A percentile compares a stretch with the other conserved stretches of the same genome.
phyloP scores from a whole-genome alignment of 2,888 invertebrate genomes.

The Leptinotarsa peninsularis region DNA sequence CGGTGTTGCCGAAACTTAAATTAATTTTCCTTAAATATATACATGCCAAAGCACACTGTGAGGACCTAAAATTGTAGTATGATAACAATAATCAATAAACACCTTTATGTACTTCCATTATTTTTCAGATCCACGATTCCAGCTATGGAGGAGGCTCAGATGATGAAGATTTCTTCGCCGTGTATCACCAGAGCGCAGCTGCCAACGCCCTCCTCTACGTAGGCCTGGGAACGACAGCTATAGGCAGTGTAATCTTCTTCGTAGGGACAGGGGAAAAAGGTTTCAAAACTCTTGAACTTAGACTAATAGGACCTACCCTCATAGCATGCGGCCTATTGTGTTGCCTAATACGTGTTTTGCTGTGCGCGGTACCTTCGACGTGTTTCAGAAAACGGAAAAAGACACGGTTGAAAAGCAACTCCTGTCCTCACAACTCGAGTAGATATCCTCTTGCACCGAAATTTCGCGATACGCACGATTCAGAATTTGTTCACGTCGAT shows the following conservation, averaged over 20 bases:
- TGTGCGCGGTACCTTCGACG: constrained; percentile 86
- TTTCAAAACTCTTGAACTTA: constrained; percentile 87
- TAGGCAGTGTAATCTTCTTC: constrained; percentile 89
- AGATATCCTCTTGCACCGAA: constrained; percentile 68
- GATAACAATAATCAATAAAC: no score
- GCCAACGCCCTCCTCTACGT: constrained; percentile 88
- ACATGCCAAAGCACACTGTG: neutral
- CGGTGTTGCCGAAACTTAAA: no score
- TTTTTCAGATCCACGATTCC: constrained; percentile 84
- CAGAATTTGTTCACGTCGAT: constrained; percentile 59
- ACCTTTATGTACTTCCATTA: neutral
- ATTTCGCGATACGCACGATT: constrained; percentile 57
- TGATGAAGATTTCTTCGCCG: constrained; percentile 77
- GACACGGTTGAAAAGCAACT: constrained; percentile 69
- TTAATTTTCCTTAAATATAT: no score
- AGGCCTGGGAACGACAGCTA: constrained; percentile 84
- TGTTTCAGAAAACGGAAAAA: constrained; percentile 76
- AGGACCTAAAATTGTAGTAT: neutral
- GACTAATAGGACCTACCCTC: constrained; percentile 85
- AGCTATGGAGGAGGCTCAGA: constrained; percentile 77
- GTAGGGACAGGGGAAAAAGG: constrained; percentile 91
- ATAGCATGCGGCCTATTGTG: constrained; percentile 81
- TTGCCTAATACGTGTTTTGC: constrained; percentile 84
- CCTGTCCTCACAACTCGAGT: constrained; percentile 64
- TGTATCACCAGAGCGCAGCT: constrained; percentile 81